Conservation (phyloP, 2,113 vertebrate genomes). For the Prietella phreatophila region DNA sequence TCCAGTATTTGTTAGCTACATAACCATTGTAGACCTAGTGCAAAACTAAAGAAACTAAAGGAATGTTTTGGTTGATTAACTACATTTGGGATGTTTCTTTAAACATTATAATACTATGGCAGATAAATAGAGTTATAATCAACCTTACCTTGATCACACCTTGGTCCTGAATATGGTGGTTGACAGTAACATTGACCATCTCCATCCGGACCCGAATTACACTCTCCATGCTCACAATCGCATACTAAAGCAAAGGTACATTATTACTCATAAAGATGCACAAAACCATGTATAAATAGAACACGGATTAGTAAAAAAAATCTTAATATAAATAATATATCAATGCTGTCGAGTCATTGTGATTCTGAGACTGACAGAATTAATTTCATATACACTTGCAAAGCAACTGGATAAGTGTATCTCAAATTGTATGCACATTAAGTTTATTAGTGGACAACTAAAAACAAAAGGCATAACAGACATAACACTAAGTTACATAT, state of each 20-base stretch:
- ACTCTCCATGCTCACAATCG: conserved; percentile 80
- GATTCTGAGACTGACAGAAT: not conserved
- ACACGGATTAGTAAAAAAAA: not conserved
- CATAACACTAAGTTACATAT: not conserved
- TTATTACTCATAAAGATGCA: not conserved
- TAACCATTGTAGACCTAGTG: not conserved
- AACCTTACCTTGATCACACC: conserved; percentile 81
- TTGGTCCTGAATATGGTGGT: conserved; percentile 83
- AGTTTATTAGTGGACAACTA: not conserved
- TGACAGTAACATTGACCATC: conserved; percentile 84
- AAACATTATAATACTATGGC: not conserved
- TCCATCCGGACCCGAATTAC: conserved; percentile 73
- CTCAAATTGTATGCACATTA: not conserved
- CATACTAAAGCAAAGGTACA: conserved; percentile 72
- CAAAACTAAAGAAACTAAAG: not conserved
- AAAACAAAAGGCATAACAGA: not conserved
- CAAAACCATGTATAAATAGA: not conserved
- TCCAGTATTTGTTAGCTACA: not conserved
- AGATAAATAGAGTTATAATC: not conserved
- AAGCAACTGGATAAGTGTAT: not conserved
- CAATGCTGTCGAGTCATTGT: not conserved
- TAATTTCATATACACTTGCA: not conserved
- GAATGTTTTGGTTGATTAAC: not conserved
- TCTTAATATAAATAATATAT: not conserved
- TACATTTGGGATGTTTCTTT: not conserved